Conservation (phyloP, 2,888 invertebrate species). For the Rhynchonema sp. region DNA sequence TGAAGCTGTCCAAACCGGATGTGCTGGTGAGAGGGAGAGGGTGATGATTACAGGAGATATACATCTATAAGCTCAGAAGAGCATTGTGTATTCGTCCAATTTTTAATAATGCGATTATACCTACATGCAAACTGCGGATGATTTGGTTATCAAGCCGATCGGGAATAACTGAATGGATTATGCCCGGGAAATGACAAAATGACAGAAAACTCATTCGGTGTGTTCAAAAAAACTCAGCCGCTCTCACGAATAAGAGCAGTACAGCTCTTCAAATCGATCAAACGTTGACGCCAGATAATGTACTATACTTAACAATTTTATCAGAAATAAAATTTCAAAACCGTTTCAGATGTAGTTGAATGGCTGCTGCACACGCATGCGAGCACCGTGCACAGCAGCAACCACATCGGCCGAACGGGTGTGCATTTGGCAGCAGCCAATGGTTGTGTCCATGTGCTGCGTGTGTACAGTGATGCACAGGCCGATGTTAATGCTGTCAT, state of each 20-base stretch:
- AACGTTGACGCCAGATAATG: not conserved
- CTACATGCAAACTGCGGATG: no score
- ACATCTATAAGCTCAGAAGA: not conserved
- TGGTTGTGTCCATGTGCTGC: slow-evolving; percentile 63
- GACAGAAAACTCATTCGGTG: no score
- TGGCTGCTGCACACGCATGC: slow-evolving; percentile 68
- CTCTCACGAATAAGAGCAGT: no score
- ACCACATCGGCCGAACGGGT: slow-evolving; percentile 76
- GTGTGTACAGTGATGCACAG: slow-evolving; percentile 34
- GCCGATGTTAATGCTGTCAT: not conserved
- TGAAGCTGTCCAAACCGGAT: slow-evolving; percentile 78
- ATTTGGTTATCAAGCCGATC: no score
- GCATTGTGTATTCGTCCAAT: not conserved
- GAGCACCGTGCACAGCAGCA: slow-evolving; percentile 57
- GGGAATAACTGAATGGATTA: no score
- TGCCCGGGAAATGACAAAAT: no score
- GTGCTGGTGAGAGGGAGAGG: slow-evolving; percentile 38
- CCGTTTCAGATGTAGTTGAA: slow-evolving; percentile 53
- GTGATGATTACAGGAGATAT: not conserved
- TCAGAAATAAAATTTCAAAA: no score
- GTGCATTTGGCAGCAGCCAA: slow-evolving; percentile 81
- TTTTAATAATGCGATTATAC: not conserved
- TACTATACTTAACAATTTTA: no score
- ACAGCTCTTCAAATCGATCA: no score
- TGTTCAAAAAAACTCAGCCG: no score